Conservation (phyloP, 2,888 invertebrate genomes). For the Andrena marginata region DNA sequence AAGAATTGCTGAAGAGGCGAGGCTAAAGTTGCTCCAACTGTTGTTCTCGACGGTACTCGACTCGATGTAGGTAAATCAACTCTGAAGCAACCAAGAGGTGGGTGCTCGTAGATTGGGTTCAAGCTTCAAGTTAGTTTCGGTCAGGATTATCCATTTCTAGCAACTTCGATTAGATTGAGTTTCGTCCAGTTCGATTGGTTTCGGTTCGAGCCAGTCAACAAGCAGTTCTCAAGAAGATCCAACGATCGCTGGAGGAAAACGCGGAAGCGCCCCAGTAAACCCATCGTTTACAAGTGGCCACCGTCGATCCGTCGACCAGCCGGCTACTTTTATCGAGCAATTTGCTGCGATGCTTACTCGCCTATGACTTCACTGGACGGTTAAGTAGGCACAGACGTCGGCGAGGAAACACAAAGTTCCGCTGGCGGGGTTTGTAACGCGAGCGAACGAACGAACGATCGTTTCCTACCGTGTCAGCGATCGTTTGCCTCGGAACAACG, state of each 20-base stretch:
- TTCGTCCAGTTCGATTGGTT: constrained; percentile 6
- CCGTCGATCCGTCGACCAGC: neutral
- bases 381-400: constrained; percentile 17
- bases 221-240: neutral
- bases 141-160: neutral
- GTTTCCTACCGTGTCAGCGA: constrained; percentile 44
- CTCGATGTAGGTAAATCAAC: constrained; percentile 11
- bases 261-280: neutral
- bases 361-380: constrained; percentile 32
- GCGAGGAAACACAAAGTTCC: constrained; percentile 47
- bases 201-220: neutral
- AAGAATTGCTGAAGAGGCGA: too few species aligned
- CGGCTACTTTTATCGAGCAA: constrained; percentile 34
- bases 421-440: constrained; percentile 11
- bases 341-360: constrained; percentile 39
- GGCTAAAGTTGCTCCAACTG: too few species aligned
- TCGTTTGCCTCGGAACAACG: constrained; percentile 26
- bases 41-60: neutral
- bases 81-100: neutral
- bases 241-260: neutral
- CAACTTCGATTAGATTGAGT: neutral
- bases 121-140: constrained; percentile 3
- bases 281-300: constrained; percentile 27
- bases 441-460: constrained; percentile 16
- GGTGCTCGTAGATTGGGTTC: neutral